Percentiles rank a stretch among this genome's conserved stretches.
phyloP scores from a whole-genome alignment of 2,888 invertebrate species.

The Abrostola tripartita region DNA sequence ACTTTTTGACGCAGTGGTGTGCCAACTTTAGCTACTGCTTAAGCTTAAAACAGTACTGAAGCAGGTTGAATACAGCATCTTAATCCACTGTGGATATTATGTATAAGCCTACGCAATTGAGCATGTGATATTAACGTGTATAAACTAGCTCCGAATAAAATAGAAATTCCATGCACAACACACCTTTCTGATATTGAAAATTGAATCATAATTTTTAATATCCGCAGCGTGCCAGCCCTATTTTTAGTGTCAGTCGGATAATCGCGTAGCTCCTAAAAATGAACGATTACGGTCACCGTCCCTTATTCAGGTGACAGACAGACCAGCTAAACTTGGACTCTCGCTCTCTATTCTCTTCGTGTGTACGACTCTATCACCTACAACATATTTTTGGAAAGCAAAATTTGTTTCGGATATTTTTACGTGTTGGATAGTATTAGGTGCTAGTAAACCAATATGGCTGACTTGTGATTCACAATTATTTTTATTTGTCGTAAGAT shows the following conservation, averaged over 20 bases:
- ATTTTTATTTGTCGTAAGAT: neutral
- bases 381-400: neutral
- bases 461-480: too few relatives aligned
- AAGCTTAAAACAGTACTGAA: too few relatives aligned
- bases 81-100: too few relatives aligned
- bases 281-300: constrained; percentile 60
- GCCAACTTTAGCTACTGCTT: too few relatives aligned
- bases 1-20: too few relatives aligned
- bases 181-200: neutral
- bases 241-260: constrained; percentile 45
- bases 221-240: constrained; percentile 21
- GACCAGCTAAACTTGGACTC: constrained; percentile 47
- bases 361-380: neutral
- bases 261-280: constrained; percentile 61
- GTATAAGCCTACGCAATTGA: too few relatives aligned
- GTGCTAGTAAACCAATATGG: neutral
- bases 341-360: constrained; percentile 14
- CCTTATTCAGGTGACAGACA: constrained; percentile 52
- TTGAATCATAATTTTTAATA: neutral
- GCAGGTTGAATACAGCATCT: too few relatives aligned
- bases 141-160: neutral
- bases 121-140: too few relatives aligned
- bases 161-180: neutral
- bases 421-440: neutral
- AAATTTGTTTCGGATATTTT: constrained; percentile 1